phyloP scores from a whole-genome alignment of 2,797 vertebrate species.

The Labroides dimidiatus region DNA sequence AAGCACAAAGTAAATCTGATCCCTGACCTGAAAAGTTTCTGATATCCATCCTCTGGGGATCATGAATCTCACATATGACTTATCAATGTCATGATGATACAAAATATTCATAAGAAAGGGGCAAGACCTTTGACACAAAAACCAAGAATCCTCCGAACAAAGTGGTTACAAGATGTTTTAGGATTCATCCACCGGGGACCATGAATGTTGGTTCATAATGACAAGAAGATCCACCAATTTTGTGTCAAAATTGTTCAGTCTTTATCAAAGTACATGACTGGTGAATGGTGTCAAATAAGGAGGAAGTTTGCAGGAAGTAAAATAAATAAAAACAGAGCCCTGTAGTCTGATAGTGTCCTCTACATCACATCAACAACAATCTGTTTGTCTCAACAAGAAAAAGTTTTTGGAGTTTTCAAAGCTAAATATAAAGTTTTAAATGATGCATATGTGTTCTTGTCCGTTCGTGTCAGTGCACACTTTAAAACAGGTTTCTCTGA shows the following conservation, averaged over 20 bases:
- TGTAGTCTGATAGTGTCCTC: neutral
- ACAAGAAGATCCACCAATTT: too few species aligned
- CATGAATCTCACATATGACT: neutral
- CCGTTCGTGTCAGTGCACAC: conserved; percentile 24
- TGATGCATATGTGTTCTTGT: conserved; percentile 28
- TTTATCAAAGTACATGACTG: too few species aligned
- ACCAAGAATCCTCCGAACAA: neutral
- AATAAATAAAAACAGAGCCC: too few species aligned
- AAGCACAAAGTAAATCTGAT: too few species aligned
- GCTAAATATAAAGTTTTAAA: conserved; percentile 17
- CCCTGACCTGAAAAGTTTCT: too few species aligned
- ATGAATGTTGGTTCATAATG: too few species aligned
- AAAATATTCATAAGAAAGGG: neutral
- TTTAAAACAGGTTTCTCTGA: conserved; percentile 45
- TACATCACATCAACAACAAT: neutral
- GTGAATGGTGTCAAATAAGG: neutral
- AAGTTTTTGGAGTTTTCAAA: neutral
- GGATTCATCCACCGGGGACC: too few species aligned
- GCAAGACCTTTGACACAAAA: neutral
- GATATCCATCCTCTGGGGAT: neutral
- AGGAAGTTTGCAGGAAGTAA: too few species aligned
- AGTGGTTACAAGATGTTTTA: too few species aligned
- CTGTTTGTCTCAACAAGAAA: neutral
- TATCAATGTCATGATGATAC: too few species aligned
- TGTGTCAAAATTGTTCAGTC: too few species aligned